phyloP scores from a whole-genome alignment of 2,113 vertebrate genomes.

The Crotophaga sulcirostris region DNA sequence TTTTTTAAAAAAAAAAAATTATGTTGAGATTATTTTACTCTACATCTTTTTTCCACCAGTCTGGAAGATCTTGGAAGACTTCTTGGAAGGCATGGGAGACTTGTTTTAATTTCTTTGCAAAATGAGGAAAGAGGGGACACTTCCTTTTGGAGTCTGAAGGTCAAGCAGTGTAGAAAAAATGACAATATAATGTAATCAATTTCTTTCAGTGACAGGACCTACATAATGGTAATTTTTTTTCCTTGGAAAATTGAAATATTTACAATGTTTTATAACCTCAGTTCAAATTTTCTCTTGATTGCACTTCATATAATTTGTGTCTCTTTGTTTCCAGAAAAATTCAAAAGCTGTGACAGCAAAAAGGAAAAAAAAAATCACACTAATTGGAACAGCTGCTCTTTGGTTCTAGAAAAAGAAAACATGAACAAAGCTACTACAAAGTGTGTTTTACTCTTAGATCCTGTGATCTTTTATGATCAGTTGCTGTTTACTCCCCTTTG shows the following conservation, averaged over 20 bases:
- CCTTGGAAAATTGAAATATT: not conserved
- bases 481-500: not conserved
- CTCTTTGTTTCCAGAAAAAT: not conserved
- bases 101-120: not conserved
- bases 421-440: not conserved
- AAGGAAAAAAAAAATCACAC: not conserved
- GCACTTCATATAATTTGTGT: not conserved
- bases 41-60: fast-evolving
- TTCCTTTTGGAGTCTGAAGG: not conserved
- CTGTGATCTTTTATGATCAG: not conserved
- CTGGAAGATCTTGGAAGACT: not conserved
- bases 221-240: not conserved
- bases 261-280: not conserved
- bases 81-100: not conserved
- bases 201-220: not conserved
- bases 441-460: not conserved
- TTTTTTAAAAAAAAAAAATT: not conserved
- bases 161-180: not conserved
- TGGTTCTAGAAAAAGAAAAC: not conserved
- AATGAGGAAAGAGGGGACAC: fast-evolving
- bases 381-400: not conserved
- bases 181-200: not conserved
- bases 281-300: not conserved
- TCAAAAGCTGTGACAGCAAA: not conserved
- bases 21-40: not conserved